Evolutionary conservation across 2,113 vertebrate genomes (phyloP).

Genomic region (Pseudorhombus dupliciocellatus): DNA sequence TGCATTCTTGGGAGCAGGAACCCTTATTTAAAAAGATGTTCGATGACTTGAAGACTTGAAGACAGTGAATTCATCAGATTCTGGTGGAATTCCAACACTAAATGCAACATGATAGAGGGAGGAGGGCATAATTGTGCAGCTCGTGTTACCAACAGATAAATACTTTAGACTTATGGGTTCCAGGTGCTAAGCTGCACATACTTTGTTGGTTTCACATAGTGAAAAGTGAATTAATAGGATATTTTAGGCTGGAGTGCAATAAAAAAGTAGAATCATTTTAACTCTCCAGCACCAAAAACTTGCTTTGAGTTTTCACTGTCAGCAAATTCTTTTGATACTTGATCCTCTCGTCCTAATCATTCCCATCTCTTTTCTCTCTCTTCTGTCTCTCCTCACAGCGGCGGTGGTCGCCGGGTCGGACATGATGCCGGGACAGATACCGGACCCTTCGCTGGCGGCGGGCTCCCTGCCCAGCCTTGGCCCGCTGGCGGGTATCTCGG

Average conservation of each 20-base stretch:
- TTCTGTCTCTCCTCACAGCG: constrained; percentile 23
- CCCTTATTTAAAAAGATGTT: constrained; percentile 30
- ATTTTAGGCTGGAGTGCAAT: not conserved
- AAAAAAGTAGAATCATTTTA: not conserved
- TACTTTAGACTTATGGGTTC: not conserved
- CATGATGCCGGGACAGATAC: constrained; percentile 99
- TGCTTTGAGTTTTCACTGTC: not conserved
- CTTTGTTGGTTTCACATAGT: too few relatives aligned
- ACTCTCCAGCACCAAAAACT: not conserved
- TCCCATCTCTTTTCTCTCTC: constrained; percentile 1
- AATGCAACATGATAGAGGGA: not conserved
- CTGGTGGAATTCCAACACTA: not conserved
- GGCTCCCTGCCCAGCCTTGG: constrained; percentile 91
- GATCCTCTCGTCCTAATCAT: constrained; percentile 6
- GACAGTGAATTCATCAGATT: constrained; percentile 2
- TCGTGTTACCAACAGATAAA: not conserved
- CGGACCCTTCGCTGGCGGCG: constrained; percentile 91
- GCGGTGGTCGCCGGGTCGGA: constrained; percentile 79
- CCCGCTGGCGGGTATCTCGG: constrained; percentile 89
- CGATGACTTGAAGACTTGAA: constrained; percentile 27
- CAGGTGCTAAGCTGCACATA: not conserved
- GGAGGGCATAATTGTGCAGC: not conserved
- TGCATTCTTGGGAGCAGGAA: constrained; percentile 39
- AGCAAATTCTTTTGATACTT: constrained; percentile 3
- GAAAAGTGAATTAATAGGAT: not conserved